Evolutionary conservation across 1,140 invertebrate genomes (phyloP).

Genomic region (Potamilus streckersoni): DNA sequence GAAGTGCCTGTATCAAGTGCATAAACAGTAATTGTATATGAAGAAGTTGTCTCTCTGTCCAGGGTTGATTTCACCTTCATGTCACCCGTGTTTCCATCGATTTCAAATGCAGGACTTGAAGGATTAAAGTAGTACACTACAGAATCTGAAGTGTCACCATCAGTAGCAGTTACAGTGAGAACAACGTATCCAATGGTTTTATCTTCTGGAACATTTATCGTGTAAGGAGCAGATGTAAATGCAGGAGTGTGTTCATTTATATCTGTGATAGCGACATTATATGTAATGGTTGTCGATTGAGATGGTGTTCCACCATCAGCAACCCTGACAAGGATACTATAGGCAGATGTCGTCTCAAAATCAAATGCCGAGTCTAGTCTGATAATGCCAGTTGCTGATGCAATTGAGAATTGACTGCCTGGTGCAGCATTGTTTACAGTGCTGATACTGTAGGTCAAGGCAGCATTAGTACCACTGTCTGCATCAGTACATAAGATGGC

Average conservation of each 20-base stretch:
- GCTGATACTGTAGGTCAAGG: conserved; percentile 35
- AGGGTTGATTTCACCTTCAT: conserved; percentile 18
- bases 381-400: conserved; percentile 12
- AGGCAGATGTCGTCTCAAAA: conserved; percentile 38
- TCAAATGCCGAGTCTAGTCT: conserved; percentile 30
- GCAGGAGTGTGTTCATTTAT: conserved; percentile 18
- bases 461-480: conserved; percentile 30
- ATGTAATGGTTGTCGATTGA: conserved; percentile 26
- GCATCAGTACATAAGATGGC: conserved; percentile 36
- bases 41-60: conserved; percentile 30
- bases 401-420: conserved; percentile 18
- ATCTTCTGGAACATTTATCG: conserved; percentile 21
- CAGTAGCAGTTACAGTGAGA: conserved; percentile 30
- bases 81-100: conserved; percentile 29
- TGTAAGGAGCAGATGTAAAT: conserved; percentile 13
- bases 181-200: conserved; percentile 21
- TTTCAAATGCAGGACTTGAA: conserved; percentile 12
- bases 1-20: conserved; percentile 40
- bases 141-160: conserved; percentile 29
- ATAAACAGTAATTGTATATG: conserved; percentile 35
- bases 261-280: conserved; percentile 24
- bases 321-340: conserved; percentile 15
- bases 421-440: conserved; percentile 30
- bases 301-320: conserved; percentile 21
- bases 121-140: conserved; percentile 19